Evolutionary conservation across 2,113 vertebrate genomes (phyloP), one percentile per base, ranked within the genome.

Genomic region (Podocnemis expansa): DNA sequence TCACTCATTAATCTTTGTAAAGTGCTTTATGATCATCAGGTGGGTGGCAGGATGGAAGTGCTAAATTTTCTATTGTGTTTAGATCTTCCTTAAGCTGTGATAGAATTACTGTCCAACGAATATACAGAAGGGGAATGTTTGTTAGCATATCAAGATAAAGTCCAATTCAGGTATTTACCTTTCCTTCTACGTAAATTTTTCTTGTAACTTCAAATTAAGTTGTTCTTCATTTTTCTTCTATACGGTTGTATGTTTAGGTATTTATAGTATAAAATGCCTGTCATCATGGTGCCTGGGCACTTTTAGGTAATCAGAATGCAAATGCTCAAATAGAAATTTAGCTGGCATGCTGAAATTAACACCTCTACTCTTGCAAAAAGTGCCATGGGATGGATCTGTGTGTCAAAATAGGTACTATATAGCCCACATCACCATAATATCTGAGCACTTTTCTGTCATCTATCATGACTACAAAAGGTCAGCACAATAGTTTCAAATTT

Each of bases 21-120:
- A 89, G 78, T 52, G 0, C 75, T 93, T 95, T 83, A 41, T 85
- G 70, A 27, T 63, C 83, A 43, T 95, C 25, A 29, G 52, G 24
- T 45, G 6, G 12, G 24, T 43, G 41, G 6, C 6, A 7, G 14
- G 73, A 76, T 6, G 13, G 38, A 45, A 76, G 24, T 45, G 29
- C 24, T 76, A 13, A 7, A 11, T 45, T 43, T 43, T 76, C 45
- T 67, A n/a, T 43, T 45, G 7, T 45, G 19, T 67, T 38, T 38
- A 5, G 34, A 24, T 12, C 43, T 75, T 43, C 5, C 38, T 45
- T 76, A 76, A 45, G 41, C 41, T 76, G 43, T 45, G 73, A 4
- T 45, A 13, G 38, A 45, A 45, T 76, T 41, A 76, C 24, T 13
- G 25, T 29, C 41, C 41, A 76, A 76, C 8, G 41, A 45, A 76